Evolutionary conservation across 2,797 vertebrate species (phyloP).

Genomic region (Hypotaenidia okinawae): DNA sequence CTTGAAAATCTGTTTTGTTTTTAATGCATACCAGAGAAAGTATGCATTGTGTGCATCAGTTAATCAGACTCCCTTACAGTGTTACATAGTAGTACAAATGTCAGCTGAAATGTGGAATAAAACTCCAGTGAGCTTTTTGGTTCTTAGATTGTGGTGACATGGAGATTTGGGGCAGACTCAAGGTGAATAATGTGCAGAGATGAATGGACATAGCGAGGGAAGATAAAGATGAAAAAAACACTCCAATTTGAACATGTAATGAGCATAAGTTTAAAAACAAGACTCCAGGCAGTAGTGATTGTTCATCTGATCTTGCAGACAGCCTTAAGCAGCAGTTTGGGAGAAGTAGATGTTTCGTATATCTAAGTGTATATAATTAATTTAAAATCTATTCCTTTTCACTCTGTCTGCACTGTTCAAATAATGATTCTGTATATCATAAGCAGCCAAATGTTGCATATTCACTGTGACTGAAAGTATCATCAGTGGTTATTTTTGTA

Average conservation of each 20-base stretch:
- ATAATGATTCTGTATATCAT: neutral
- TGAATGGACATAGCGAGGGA: neutral
- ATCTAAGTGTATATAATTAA: rapidly evolving
- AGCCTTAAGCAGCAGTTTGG: neutral
- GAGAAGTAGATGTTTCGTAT: neutral
- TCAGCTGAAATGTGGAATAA: neutral
- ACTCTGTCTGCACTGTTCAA: neutral
- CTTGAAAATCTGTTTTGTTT: neutral
- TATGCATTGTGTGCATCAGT: neutral
- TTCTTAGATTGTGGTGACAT: neutral
- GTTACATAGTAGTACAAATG: neutral
- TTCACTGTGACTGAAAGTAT: neutral
- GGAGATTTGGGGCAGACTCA: neutral
- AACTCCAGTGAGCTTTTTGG: neutral
- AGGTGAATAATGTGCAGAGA: neutral
- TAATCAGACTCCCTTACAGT: neutral
- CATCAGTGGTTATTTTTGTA: neutral
- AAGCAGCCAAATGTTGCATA: neutral
- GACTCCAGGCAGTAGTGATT: neutral
- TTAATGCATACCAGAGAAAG: neutral
- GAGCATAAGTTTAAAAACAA: neutral
- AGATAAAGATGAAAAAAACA: neutral
- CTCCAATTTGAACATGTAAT: neutral
- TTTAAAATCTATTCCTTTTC: neutral
- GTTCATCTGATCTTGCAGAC: neutral